These are phyloP conservation scores for Pogonomyrmex barbatus DNA, from an alignment of 1,140 invertebrate species.

Conservation along the genomic window DNA sequence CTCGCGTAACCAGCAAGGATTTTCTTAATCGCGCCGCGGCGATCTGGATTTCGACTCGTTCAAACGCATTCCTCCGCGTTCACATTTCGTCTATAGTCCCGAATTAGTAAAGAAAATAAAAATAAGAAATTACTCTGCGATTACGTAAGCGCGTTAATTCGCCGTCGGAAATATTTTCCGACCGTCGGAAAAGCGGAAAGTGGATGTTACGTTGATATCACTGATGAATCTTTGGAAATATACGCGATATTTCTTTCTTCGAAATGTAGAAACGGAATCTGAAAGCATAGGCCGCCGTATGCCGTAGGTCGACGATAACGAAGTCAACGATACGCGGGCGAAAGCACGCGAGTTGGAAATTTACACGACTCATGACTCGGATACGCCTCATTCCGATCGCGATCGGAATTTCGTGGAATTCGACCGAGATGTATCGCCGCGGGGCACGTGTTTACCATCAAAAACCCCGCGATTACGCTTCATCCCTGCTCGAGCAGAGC, in stretches of 20 bases:
- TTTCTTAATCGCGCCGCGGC: too few species aligned
- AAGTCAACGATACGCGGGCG: not conserved
- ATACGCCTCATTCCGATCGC: not conserved
- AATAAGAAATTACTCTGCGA: not conserved
- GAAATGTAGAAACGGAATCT: not conserved
- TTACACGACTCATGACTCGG: not conserved
- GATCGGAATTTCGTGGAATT: not conserved
- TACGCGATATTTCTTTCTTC: not conserved
- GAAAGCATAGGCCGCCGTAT: not conserved
- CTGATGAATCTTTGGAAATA: not conserved
- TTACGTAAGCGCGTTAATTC: too few species aligned
- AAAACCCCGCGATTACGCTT: not conserved
- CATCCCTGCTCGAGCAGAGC: not conserved
- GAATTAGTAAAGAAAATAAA: not conserved
- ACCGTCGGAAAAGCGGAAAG: too few species aligned
- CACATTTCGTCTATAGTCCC: too few species aligned
- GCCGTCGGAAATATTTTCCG: too few species aligned
- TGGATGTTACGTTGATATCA: too few species aligned
- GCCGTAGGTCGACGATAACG: not conserved
- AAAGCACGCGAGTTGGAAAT: not conserved
- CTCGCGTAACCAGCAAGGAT: not conserved
- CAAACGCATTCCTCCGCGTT: too few species aligned
- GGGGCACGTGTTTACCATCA: conserved; percentile 1
- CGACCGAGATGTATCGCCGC: not conserved
- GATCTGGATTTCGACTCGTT: too few species aligned